Conservation (phyloP, 2,888 invertebrate genomes). For the Brachyptera putata region DNA sequence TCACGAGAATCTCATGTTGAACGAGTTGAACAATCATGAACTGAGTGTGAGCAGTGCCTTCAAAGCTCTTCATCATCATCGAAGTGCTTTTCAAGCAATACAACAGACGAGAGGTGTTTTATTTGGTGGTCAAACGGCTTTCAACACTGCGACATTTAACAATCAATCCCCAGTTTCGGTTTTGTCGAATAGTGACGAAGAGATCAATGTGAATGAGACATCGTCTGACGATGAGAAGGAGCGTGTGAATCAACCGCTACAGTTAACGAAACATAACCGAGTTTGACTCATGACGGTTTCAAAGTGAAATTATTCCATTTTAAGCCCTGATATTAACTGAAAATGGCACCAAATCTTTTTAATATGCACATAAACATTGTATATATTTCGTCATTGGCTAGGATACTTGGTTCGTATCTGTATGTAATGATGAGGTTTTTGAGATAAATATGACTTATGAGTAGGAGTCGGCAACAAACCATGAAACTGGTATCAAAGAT, state of each 20-base stretch:
- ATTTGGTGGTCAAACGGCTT: conserved; percentile 34
- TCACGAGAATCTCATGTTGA: conserved; percentile 34
- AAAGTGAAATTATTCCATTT: too few species aligned
- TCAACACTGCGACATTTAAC: conserved; percentile 39
- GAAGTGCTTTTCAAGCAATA: conserved; percentile 42
- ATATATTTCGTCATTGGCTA: too few species aligned
- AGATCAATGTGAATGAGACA: conserved; percentile 81
- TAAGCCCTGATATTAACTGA: too few species aligned
- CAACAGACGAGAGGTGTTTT: conserved; percentile 40
- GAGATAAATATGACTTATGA: too few species aligned
- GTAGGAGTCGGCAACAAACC: too few species aligned
- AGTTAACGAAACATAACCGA: conserved; percentile 69
- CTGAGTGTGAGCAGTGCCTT: conserved; percentile 2
- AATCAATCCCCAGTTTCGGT: conserved; percentile 39
- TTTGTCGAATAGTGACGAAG: conserved; percentile 57
- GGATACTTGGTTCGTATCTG: too few species aligned
- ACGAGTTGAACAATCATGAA: conserved; percentile 11
- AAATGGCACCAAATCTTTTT: too few species aligned
- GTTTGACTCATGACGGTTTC: too few species aligned
- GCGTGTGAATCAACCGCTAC: conserved; percentile 54
- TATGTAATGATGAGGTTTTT: too few species aligned
- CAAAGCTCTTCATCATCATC: conserved; percentile 6
- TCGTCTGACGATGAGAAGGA: conserved; percentile 51
- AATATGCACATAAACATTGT: too few species aligned
- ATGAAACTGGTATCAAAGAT: too few species aligned